Evolutionary conservation across 2,797 vertebrate species (phyloP), one percentile per base, ranked within the genome.

Genomic region (Poecile montanus): DNA sequence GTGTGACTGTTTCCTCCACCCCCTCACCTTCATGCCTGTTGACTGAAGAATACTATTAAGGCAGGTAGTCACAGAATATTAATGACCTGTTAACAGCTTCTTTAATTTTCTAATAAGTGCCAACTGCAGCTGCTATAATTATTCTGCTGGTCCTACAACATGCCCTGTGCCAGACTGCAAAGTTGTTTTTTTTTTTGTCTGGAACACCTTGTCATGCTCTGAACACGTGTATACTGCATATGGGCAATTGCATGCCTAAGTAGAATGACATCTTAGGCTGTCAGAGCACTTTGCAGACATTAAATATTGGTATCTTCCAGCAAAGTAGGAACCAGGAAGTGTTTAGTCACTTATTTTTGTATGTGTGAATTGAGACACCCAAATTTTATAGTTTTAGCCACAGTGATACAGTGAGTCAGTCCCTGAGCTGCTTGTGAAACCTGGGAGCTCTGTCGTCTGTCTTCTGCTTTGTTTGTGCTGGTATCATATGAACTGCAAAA

Each of bases 51-150:
- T 72, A 67, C 78, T 87, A 77, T 95, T 94, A 83, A 78, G 60
- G 54, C 79, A 94, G 76, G 77, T 94, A 93, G 90, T 95, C 90
- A 97, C 38, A 67, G 73, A 66, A 84, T 84, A 91, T 86, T 95
- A 94, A 83, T 89, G 85, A 90, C 51, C 60, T 94, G 84, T 77
- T 94, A 95, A 93, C 61, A 94, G 73, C 85, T 94, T 81, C 84
- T 89, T 80, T 93, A 87, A 76, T 93, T 91, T 88, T 92, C 56
- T 93, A 94, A 11, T 95, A 91, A 85, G 63, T 73, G 79, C 84
- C 81, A 95, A 32, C 78, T 51, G 21, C 2, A 11, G 79, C 85
- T 93, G 42, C 79, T 86, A 21, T 95, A 95, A 95, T 96, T 95
- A 88, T 95, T 83, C 54, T 88, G 32, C 45, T 81, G 68, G 82